Evolutionary conservation across 2,888 invertebrate genomes (phyloP).

Genomic region (Pterostichus madidus): DNA sequence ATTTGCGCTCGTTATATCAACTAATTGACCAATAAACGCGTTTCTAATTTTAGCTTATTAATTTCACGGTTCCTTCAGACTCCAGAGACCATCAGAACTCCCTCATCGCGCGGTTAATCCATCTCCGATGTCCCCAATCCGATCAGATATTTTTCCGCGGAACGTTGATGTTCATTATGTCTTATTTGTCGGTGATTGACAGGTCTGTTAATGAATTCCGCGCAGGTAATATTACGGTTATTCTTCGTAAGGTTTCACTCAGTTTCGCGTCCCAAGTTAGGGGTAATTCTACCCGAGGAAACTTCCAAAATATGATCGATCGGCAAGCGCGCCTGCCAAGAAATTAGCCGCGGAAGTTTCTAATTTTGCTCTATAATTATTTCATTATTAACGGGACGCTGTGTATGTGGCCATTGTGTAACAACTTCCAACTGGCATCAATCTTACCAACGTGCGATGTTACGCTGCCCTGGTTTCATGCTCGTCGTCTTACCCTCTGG

Average conservation of each 20-base stretch:
- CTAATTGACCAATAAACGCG: slow-evolving; percentile 64
- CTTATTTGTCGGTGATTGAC: slow-evolving; percentile 9
- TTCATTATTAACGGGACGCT: slow-evolving; percentile 52
- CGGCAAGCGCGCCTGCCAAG: slow-evolving; percentile 23
- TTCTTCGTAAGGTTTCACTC: slow-evolving; percentile 10
- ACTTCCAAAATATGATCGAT: slow-evolving; percentile 59
- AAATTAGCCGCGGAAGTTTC: slow-evolving; percentile 59
- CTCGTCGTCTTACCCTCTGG: too few species aligned
- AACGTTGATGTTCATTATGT: neutral
- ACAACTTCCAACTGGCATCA: slow-evolving; percentile 57
- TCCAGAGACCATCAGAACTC: too few species aligned
- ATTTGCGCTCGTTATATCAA: slow-evolving; percentile 55
- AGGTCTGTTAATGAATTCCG: slow-evolving; percentile 26
- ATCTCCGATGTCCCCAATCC: slow-evolving; percentile 8
- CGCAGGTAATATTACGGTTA: slow-evolving; percentile 18
- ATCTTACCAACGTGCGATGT: slow-evolving; percentile 40
- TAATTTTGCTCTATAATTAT: slow-evolving; percentile 62
- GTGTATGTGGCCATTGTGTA: slow-evolving; percentile 58
- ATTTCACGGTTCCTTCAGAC: slow-evolving; percentile 51
- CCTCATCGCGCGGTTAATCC: neutral
- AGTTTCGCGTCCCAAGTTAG: neutral
- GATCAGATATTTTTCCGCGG: slow-evolving; percentile 32
- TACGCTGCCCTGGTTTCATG: too few species aligned
- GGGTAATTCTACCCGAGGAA: slow-evolving; percentile 7
- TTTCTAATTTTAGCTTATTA: slow-evolving; percentile 64